Base-by-base conservation (phyloP, 2,797 vertebrate species). In the Molossus molossus region DNA sequence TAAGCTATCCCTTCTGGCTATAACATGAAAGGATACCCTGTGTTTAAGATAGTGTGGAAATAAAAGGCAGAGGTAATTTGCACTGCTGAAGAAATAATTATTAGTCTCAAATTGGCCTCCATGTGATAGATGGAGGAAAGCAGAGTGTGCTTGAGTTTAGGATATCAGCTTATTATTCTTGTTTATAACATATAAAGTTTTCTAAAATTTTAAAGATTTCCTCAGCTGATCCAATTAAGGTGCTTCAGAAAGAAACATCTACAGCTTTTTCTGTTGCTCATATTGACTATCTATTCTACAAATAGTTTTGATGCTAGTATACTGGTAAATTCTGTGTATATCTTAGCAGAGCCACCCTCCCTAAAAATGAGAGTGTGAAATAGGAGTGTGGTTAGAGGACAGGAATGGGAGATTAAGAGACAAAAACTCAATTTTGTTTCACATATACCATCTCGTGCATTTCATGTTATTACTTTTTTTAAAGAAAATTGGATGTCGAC, bases 1-100 rank as follows among this genome's bases (percentile, higher is more conserved):
- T 96, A 96, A 97, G 95, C 86, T 92, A 94, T 94, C 91, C 91
- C 95, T 97, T 94, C 95, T 95, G 92, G 96, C 94, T 96, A 95
- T 95, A 94, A 96, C 94, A 95, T 97, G 67, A 96, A 97, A 97
- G 83, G 72, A 62, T 95, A 95, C 76, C 84, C 86, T 95, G 80
- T 84, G 80, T 97, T 95, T 96, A 95, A 97, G 88, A 82, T 76
- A 70, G 82, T 83, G 23, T 83, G 73, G 75, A 88, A 97, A 94
- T 86, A 95, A 95, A 96, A 87, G 60, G 53, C 90, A 94, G 80
- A 97, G 57, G 69, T 90, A 91, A 95, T 97, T 97, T 91, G 80
- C 84, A 91, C 94, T 93, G 92, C 73, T 96, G 83, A 95, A 76
- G 92, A 96, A 96, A 94, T 96, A 96, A 96, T 95, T 96, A 94